Percentiles rank a stretch among this genome's conserved stretches.
These are phyloP conservation scores for Acleris literana DNA, from an alignment of 2,888 invertebrate species.

Conservation along the genomic window DNA sequence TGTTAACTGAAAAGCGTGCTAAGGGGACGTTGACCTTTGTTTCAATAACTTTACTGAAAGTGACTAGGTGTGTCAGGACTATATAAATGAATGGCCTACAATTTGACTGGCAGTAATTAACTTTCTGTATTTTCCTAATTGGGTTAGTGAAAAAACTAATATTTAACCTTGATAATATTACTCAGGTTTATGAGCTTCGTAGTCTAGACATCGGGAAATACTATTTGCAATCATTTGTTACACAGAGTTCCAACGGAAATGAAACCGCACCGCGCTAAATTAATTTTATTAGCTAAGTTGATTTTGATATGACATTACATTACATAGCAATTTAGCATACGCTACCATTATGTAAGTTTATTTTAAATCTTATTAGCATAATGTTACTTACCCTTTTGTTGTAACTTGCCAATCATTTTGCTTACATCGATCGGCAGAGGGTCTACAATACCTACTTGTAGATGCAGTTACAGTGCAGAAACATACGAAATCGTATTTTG, in stretches of 20 bases:
- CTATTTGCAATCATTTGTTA: too few species aligned
- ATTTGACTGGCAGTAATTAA: neutral
- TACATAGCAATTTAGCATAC: too few species aligned
- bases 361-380: neutral
- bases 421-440: too few species aligned
- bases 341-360: neutral
- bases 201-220: neutral
- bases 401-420: neutral
- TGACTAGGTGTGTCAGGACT: constrained; percentile 14
- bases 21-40: constrained; percentile 23
- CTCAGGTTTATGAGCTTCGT: neutral
- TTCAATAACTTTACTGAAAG: constrained; percentile 9
- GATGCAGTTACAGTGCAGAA: neutral
- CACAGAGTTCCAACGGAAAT: too few species aligned
- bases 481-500: too few species aligned
- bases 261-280: too few species aligned
- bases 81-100: constrained; percentile 1
- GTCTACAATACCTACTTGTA: neutral
- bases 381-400: neutral
- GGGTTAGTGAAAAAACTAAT: constrained; percentile 2
- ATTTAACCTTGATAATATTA: neutral
- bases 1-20: neutral
- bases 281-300: too few species aligned
- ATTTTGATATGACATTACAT: too few species aligned
- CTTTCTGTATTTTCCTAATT: neutral